Evolutionary conservation across 2,797 vertebrate species (phyloP), one percentile per base, ranked within the genome.

Genomic region (Petrocephalus sullivani): DNA sequence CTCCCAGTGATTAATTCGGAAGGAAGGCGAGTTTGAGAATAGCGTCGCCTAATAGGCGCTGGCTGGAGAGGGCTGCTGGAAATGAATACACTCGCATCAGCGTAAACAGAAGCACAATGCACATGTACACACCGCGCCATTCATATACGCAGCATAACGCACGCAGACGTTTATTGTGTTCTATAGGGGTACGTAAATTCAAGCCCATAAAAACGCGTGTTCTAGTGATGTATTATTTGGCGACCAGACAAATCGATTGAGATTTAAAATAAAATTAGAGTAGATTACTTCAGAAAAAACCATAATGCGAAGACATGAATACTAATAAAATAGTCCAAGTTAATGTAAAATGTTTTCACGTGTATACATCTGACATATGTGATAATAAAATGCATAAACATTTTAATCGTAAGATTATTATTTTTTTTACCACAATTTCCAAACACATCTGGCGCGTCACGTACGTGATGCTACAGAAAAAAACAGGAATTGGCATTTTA

Each of bases 1-100:
- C 96, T 97, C 95, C 95, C 95, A 94, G 95, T 97, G 97, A 97
- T 97, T 97, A 97, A 97, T 97, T 96, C 96, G 96, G 96, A 97
- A 95, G 95, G 96, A 95, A 95, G 95, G 94, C 88, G 88, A 90
- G 91, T 94, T 96, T 96, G 96, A 95, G 96, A 96, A 95, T 96
- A 94, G 95, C 95, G 95, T 91, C 93, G 93, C 94, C 95, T 96
- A 96, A 97, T 96, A 96, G 96, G 94, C 95, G 91, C 94, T 95
- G 96, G 95, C 95, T 95, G 92, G 93, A 92, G 94, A 94, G 95
- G 95, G 94, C 95, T 94, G 94, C 92, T 95, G 92, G 94, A 95
- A 96, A 96, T 96, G 96, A 96, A 96, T 95, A 95, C 94, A 93
- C 94, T 94, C 94, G 93, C 94, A 93, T 93, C 87, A 37, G 46